Percentiles rank a stretch among this genome's conserved stretches.
phyloP scores from a whole-genome alignment of 2,797 vertebrate genomes.

The Muscicapa striata region DNA sequence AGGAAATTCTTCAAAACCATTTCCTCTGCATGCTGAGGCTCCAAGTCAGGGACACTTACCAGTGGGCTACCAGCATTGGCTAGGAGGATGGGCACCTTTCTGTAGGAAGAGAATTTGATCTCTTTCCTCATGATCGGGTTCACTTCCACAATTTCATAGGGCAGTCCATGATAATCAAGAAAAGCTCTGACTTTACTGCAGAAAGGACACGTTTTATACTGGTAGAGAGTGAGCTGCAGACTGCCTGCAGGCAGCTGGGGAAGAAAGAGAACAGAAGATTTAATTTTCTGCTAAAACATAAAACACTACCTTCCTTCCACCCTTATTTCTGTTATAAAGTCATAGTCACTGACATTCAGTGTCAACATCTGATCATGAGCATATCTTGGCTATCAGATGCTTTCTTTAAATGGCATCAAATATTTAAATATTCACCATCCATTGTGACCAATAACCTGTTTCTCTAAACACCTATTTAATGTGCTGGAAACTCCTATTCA shows the following conservation, averaged over 20 bases:
- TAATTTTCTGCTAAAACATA: background rate
- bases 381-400: background rate
- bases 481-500: background rate
- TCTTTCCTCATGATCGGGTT: conserved; percentile 93
- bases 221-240: conserved; percentile 88
- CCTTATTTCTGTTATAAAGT: background rate
- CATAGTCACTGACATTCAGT: background rate
- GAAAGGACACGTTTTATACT: conserved; percentile 98
- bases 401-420: background rate
- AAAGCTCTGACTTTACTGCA: conserved; percentile 98
- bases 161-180: conserved; percentile 90
- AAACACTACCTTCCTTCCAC: background rate
- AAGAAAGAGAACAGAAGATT: background rate
- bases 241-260: conserved; percentile 60
- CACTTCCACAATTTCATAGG: conserved; percentile 93
- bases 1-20: background rate
- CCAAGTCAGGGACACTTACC: conserved; percentile 76
- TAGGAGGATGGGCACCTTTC: conserved; percentile 94
- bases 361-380: background rate
- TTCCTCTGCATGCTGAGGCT: background rate
- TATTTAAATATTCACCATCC: background rate
- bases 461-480: background rate
- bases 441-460: background rate
- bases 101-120: conserved; percentile 94
- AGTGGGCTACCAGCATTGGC: conserved; percentile 77